Percentiles rank a stretch among this genome's conserved stretches.
Conservation (phyloP, 2,797 vertebrate genomes). For the Sebastes kiyomatsui region DNA sequence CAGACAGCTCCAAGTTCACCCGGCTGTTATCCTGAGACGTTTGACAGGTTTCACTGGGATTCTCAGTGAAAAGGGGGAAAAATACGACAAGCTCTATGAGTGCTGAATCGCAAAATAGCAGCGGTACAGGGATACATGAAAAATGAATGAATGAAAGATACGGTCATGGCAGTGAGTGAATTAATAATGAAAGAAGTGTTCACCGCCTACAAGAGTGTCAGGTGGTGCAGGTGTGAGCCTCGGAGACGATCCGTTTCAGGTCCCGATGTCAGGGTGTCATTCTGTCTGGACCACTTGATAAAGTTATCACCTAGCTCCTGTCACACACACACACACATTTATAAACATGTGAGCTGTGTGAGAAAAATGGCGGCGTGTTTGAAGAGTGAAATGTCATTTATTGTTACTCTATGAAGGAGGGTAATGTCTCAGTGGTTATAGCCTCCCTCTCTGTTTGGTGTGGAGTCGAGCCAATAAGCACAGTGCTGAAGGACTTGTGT, state of each 20-base stretch:
- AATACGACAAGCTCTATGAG: constrained; percentile 25
- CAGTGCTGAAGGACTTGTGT: not conserved
- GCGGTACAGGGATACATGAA: constrained; percentile 50
- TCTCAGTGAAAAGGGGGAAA: not conserved
- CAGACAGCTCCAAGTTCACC: constrained; percentile 9
- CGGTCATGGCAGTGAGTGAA: constrained; percentile 61
- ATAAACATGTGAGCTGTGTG: not conserved
- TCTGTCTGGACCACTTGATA: constrained; percentile 5
- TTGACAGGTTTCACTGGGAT: constrained; percentile 19
- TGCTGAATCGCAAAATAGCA: constrained; percentile 50
- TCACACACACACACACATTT: not conserved
- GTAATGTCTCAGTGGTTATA: not conserved
- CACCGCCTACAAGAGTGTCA: constrained; percentile 27
- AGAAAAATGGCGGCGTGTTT: not conserved
- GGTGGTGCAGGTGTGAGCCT: constrained; percentile 4
- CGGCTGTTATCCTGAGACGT: not conserved
- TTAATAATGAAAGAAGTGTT: constrained; percentile 64
- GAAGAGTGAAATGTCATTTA: not conserved
- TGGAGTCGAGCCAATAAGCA: not conserved
- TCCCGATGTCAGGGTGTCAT: constrained; percentile 10
- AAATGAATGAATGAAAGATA: constrained; percentile 63
- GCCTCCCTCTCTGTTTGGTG: not conserved
- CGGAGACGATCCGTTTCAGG: not conserved
- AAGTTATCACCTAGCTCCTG: not conserved
- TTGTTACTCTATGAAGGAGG: not conserved